phyloP scores from a whole-genome alignment of 2,797 vertebrate genomes.

The Florisuga fusca region DNA sequence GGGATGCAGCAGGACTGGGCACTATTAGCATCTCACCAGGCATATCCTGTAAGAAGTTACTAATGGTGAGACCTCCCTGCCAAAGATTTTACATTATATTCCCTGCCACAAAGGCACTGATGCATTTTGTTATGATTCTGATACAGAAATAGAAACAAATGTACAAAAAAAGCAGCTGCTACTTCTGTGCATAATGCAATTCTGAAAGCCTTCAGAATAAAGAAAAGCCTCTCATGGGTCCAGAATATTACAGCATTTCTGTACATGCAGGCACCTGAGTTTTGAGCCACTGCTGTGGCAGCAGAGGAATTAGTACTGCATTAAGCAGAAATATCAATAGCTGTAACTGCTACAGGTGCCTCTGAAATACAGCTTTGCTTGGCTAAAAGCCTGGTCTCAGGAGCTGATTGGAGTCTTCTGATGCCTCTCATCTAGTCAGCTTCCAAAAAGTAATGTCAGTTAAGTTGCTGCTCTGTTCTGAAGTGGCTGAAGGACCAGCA shows the following conservation, averaged over 20 bases:
- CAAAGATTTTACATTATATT: background rate
- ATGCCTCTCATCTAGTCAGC: background rate
- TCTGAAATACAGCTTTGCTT: constrained; percentile 26
- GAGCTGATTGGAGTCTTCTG: background rate
- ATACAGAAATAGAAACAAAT: background rate
- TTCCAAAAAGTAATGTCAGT: constrained; percentile 21
- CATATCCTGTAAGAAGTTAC: background rate
- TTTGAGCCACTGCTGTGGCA: background rate
- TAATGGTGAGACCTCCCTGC: constrained; percentile 11
- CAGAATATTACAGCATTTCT: background rate
- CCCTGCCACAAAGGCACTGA: background rate
- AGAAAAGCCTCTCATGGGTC: background rate
- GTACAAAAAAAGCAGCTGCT: background rate
- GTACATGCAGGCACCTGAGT: background rate
- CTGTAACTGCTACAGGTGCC: background rate
- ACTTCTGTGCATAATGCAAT: background rate
- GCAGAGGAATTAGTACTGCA: background rate
- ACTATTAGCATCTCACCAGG: background rate
- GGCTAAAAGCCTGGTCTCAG: background rate
- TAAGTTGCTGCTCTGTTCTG: constrained; percentile 22
- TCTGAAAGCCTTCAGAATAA: background rate
- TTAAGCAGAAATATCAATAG: constrained; percentile 13
- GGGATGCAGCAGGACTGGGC: background rate
- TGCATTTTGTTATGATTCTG: background rate
- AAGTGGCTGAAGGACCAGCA: background rate